Conservation (phyloP, 2,113 vertebrate genomes). For the Ibidorhyncha struthersii region DNA sequence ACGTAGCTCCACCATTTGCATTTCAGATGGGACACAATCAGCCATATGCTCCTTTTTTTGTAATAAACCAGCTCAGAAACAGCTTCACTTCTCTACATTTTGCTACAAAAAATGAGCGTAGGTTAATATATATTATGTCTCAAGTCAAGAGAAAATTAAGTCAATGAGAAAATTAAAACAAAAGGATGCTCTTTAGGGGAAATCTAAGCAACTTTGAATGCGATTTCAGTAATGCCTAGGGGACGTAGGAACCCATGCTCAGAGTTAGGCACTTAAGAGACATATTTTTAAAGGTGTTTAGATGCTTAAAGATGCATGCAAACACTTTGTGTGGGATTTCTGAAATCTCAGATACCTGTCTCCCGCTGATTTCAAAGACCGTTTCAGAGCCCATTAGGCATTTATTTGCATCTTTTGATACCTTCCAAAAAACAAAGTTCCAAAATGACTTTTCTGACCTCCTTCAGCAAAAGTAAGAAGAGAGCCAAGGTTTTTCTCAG, state of each 20-base stretch:
- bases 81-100: constrained; percentile 23
- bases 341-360: not conserved
- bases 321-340: constrained; percentile 27
- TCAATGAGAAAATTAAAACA: constrained; percentile 28
- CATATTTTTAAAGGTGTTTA: constrained; percentile 39
- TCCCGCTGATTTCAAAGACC: not conserved
- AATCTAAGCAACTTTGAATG: not conserved
- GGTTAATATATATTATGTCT: constrained; percentile 35
- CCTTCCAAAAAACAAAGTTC: not conserved
- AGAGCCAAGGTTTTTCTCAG: not conserved
- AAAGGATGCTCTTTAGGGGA: constrained; percentile 9
- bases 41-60: constrained; percentile 49
- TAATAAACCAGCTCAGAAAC: constrained; percentile 34
- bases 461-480: not conserved
- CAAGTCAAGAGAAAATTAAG: constrained; percentile 38
- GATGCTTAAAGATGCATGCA: constrained; percentile 7
- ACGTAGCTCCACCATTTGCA: constrained; percentile 53
- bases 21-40: constrained; percentile 63
- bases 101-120: not conserved
- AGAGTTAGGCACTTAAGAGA: not conserved
- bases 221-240: not conserved
- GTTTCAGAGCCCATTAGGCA: not conserved
- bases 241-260: not conserved
- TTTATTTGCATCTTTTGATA: not conserved
- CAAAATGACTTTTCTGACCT: not conserved